Evolutionary conservation across 37 sponge, comb jelly and placozoan species (phyloP), one percentile per base, ranked within the genome.

Genomic region (Amphimedon queenslandica): DNA sequence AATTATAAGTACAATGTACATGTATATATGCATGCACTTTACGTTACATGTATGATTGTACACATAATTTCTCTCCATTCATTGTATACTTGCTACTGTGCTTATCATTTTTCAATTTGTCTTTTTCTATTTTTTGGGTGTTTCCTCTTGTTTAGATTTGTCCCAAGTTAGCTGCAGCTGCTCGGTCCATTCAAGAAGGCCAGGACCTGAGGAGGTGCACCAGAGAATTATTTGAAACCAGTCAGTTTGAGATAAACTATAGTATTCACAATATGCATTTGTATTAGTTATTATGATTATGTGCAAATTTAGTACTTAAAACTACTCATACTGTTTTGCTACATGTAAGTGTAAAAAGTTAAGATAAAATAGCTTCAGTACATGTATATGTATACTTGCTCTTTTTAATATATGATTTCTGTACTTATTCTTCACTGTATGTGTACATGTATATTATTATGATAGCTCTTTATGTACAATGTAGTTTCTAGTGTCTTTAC

Each of bases 211-310:
- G 90, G 31, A 90, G 80, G 55, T 58, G 82, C 0, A 84, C 42
- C 8, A 65, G 90, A 37, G 81, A 81, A 64, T 71, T 90, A 25
- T 90, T 90, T 73, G 86, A 84, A 67, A 71, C 90, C 37, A 80
- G 90, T 89, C 57, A 35, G 61, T 56, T n/a, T n/a, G n/a, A n/a
- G 30, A 8, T 10, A 21, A 27, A 27, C 8, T 41, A 71, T 24
- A 37, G 13, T 47, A 13, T 13, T 47, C 51, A 13, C 13, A 47
- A 18, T 18, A 8, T 47, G 51, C 13, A 18, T 47, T 47, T 18
- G 51, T 47, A 13, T 8, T 47, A 8, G 8, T 8, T 47, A 47
- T 47, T 47, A 47, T 47, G 13, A 13, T 47, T 13, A 18, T 13
- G 13, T 47, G 13, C 51, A 47, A 18, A 47, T 47, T 47, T 13